A percentile compares a stretch with the other conserved stretches of the same genome.
Conservation (phyloP, 2,888 invertebrate species). For the Petrophora chlorosata region DNA sequence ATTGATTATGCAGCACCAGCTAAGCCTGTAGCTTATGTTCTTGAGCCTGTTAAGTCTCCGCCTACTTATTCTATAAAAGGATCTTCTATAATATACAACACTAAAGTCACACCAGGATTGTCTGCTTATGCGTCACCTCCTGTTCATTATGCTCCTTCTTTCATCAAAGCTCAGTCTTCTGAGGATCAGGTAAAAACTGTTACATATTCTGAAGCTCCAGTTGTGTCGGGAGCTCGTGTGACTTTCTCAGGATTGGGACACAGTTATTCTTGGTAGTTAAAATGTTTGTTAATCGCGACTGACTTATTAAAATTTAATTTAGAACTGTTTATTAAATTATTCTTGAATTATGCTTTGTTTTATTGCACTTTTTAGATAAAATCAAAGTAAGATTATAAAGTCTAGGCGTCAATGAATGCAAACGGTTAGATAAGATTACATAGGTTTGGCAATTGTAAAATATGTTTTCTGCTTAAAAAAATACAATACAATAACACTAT, state of each 20-base stretch:
- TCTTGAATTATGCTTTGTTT: background rate
- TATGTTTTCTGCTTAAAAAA: too few species aligned
- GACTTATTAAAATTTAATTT: too few species aligned
- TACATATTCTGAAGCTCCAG: slow-evolving; percentile 47
- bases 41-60: too few species aligned
- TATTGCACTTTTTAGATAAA: background rate
- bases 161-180: background rate
- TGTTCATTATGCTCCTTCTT: background rate
- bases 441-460: too few species aligned
- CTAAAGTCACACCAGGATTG: slow-evolving; percentile 35
- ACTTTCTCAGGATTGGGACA: slow-evolving; percentile 50
- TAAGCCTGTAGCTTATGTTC: too few species aligned
- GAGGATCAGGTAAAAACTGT: slow-evolving; percentile 22
- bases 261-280: slow-evolving; percentile 57
- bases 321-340: background rate
- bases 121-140: slow-evolving; percentile 39
- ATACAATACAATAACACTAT: too few species aligned
- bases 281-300: slow-evolving; percentile 49
- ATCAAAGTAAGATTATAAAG: too few species aligned
- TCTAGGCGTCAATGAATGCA: too few species aligned
- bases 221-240: slow-evolving; percentile 53
- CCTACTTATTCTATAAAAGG: slow-evolving; percentile 27
- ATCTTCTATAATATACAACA: slow-evolving; percentile 33
- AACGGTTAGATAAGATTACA: too few species aligned
- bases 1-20: background rate